These are phyloP conservation scores for Podarcis raffonei DNA, from an alignment of 2,113 vertebrate species.

Conservation along the genomic window DNA sequence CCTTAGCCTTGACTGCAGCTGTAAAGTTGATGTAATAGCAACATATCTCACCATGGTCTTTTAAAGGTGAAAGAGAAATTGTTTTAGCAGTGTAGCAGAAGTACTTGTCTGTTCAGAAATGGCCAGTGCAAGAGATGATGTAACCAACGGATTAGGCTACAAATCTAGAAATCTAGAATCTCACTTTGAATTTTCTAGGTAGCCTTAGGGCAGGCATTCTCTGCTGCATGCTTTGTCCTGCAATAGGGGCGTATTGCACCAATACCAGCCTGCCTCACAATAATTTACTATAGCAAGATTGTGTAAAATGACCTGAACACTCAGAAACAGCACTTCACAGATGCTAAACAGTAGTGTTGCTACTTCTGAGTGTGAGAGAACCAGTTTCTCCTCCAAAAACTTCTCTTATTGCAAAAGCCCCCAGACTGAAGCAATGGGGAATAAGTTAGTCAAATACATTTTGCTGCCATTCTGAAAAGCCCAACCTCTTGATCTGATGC, in stretches of 20 bases:
- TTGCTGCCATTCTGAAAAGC: not conserved
- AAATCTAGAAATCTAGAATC: not conserved
- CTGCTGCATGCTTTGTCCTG: not conserved
- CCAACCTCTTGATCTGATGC: not conserved
- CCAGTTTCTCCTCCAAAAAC: not conserved
- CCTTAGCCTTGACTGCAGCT: not conserved
- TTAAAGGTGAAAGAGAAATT: not conserved
- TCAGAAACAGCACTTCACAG: not conserved
- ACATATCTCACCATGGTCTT: not conserved
- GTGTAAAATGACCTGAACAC: not conserved
- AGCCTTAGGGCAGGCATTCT: not conserved
- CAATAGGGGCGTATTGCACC: not conserved
- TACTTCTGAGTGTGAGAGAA: not conserved
- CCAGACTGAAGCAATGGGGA: not conserved
- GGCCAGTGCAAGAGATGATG: not conserved
- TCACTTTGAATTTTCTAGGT: not conserved
- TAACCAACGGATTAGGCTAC: not conserved
- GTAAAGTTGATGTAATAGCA: not conserved
- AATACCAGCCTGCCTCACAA: not conserved
- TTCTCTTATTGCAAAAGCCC: not conserved
- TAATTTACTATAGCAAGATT: not conserved
- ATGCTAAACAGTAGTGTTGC: not conserved
- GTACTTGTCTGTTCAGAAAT: not conserved
- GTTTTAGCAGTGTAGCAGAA: too few relatives aligned
- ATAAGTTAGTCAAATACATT: rapidly evolving